Evolutionary conservation across 2,797 vertebrate species (phyloP).

Genomic region (Typhlichthys subterraneus): DNA sequence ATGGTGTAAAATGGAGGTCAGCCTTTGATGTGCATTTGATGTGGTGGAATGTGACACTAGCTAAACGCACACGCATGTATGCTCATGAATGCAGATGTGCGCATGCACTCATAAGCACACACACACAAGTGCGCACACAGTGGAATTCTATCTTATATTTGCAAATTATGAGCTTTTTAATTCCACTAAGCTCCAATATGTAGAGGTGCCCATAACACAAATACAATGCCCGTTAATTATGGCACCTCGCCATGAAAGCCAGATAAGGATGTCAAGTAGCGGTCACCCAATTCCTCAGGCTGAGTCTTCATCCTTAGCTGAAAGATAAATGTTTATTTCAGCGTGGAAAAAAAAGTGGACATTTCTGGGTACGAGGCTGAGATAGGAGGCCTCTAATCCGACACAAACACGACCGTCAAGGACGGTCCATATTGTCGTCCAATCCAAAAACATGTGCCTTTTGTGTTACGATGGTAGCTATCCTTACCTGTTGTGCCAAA

Average conservation of each 20-base stretch:
- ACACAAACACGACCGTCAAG: background rate
- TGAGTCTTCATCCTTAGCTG: background rate
- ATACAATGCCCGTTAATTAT: slow-evolving; percentile 3
- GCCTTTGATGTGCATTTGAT: slow-evolving; percentile 57
- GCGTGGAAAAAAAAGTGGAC: background rate
- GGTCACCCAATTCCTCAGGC: background rate
- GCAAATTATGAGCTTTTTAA: background rate
- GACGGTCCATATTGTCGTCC: too few species aligned
- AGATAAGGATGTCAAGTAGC: slow-evolving; percentile 4
- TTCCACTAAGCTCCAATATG: slow-evolving; percentile 2
- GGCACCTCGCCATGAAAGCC: background rate
- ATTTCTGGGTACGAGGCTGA: too few species aligned
- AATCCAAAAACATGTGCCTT: too few species aligned
- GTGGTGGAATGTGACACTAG: slow-evolving; percentile 36
- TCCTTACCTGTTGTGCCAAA: background rate
- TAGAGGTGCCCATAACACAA: background rate
- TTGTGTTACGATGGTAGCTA: background rate
- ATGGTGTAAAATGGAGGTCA: slow-evolving; percentile 41
- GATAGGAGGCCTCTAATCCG: background rate
- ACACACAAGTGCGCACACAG: background rate
- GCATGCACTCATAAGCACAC: background rate
- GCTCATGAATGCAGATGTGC: background rate
- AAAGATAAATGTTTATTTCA: background rate
- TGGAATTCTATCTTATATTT: background rate
- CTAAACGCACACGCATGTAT: background rate